phyloP scores from a whole-genome alignment of 2,888 invertebrate species.

The Ornithoptera alexandrae region DNA sequence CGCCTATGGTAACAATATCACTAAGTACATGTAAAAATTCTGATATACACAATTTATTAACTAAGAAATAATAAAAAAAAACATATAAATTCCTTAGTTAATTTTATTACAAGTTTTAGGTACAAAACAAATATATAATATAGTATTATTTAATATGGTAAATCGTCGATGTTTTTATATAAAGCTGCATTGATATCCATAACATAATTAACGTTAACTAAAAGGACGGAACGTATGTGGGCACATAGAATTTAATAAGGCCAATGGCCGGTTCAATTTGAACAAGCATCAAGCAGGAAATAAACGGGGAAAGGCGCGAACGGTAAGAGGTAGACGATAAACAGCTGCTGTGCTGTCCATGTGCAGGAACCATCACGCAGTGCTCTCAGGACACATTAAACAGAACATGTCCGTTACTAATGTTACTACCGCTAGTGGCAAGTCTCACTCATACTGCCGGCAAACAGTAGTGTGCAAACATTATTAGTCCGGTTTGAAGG shows the following conservation, averaged over 20 bases:
- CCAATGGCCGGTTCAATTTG: slow-evolving; percentile 22
- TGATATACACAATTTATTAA: no score
- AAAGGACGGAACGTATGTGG: slow-evolving; percentile 19
- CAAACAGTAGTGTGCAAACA: no score
- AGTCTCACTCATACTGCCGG: no score
- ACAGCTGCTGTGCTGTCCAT: slow-evolving; percentile 2
- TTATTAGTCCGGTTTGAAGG: no score
- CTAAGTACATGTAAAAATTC: no score
- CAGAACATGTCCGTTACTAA: no score
- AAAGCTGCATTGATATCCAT: not conserved
- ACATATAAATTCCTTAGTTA: no score
- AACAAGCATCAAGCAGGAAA: slow-evolving; percentile 20
- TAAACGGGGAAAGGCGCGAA: slow-evolving; percentile 24
- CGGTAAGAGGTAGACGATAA: slow-evolving; percentile 10
- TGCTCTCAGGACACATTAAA: not conserved
- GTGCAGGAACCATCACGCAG: not conserved
- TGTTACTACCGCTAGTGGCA: no score
- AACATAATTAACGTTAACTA: slow-evolving; percentile 15
- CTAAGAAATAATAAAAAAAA: no score
- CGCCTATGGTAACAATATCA: no score
- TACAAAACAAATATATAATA: not conserved
- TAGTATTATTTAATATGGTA: not conserved
- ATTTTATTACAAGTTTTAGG: no score
- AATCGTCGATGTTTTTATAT: not conserved
- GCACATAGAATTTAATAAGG: slow-evolving; percentile 20